Evolutionary conservation across 2,797 vertebrate genomes (phyloP).

Genomic region (Alfaro cultratus): DNA sequence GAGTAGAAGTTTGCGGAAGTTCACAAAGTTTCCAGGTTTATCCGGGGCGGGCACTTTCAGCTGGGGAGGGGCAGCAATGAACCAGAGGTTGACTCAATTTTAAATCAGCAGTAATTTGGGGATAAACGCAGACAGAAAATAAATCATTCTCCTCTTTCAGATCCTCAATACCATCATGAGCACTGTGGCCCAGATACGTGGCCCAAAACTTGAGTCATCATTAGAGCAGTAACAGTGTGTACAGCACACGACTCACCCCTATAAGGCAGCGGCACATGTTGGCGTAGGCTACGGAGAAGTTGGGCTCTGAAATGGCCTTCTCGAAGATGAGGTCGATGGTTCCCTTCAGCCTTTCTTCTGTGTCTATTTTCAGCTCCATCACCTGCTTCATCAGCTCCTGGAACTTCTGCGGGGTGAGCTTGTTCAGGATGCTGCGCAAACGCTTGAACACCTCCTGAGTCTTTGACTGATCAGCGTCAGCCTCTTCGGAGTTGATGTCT

Average conservation of each 20-base stretch:
- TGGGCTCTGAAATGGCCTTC: conserved; percentile 98
- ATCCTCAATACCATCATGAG: conserved; percentile 53
- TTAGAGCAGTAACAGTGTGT: conserved; percentile 21
- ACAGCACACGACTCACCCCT: conserved; percentile 84
- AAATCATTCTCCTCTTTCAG: conserved; percentile 40
- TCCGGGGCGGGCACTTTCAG: conserved; percentile 95
- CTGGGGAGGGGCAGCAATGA: conserved; percentile 63
- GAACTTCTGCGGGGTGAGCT: conserved; percentile 97
- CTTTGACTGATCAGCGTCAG: conserved; percentile 81
- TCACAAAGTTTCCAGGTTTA: conserved; percentile 92
- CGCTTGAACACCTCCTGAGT: conserved; percentile 91
- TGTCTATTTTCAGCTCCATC: conserved; percentile 92
- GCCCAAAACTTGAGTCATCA: conserved; percentile 56
- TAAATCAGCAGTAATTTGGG: neutral
- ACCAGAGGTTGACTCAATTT: neutral
- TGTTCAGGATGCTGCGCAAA: conserved; percentile 95
- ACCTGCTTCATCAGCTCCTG: conserved; percentile 98
- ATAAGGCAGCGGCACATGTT: conserved; percentile 99
- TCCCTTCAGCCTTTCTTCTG: conserved; percentile 95
- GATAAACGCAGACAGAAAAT: neutral
- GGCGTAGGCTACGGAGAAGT: conserved; percentile 98
- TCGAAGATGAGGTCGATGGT: conserved; percentile 98
- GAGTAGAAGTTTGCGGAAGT: conserved; percentile 96
- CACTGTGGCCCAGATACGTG: conserved; percentile 61
- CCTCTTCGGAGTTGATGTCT: conserved; percentile 68